Conservation (phyloP, 2,113 vertebrate genomes). For the Brachirus orientalis region DNA sequence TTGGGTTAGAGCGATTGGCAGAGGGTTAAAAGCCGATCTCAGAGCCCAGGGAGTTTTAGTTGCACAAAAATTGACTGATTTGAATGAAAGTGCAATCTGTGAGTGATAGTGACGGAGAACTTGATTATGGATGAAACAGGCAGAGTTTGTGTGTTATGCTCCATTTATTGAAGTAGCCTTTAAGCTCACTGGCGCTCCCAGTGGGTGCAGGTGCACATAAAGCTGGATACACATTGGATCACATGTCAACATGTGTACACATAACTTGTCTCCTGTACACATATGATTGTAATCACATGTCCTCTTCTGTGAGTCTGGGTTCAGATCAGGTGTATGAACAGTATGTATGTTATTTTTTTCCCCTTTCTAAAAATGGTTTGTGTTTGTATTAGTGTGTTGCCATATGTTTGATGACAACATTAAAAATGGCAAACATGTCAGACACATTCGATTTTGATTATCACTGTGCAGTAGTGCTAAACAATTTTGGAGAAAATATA, state of each 20-base stretch:
- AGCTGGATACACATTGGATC: neutral
- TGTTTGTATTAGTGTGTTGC: neutral
- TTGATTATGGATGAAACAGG: conserved; percentile 64
- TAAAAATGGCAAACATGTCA: neutral
- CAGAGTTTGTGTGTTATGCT: conserved; percentile 52
- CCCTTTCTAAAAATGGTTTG: conserved; percentile 2
- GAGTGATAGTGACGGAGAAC: conserved; percentile 67
- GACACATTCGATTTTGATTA: neutral
- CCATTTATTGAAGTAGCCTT: conserved; percentile 59
- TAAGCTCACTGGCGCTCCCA: conserved; percentile 6
- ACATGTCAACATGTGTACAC: conserved; percentile 27
- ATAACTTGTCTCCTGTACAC: conserved; percentile 36
- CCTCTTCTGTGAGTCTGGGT: conserved; percentile 2
- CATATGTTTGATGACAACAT: neutral
- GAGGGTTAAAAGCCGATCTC: conserved; percentile 40
- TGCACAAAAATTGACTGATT: conserved; percentile 50
- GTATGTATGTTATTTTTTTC: neutral
- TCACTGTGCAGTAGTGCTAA: too few relatives aligned
- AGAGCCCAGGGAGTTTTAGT: conserved; percentile 31
- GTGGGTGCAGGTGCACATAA: conserved; percentile 13
- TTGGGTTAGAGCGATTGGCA: neutral
- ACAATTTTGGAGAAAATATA: too few relatives aligned
- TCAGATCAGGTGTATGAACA: neutral
- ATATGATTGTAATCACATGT: conserved; percentile 28
- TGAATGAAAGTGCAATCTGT: conserved; percentile 28